Evolutionary conservation across 1,140 invertebrate species (phyloP), one percentile per base, ranked within the genome.

Genomic region (Caenorhabditis remanei): DNA sequence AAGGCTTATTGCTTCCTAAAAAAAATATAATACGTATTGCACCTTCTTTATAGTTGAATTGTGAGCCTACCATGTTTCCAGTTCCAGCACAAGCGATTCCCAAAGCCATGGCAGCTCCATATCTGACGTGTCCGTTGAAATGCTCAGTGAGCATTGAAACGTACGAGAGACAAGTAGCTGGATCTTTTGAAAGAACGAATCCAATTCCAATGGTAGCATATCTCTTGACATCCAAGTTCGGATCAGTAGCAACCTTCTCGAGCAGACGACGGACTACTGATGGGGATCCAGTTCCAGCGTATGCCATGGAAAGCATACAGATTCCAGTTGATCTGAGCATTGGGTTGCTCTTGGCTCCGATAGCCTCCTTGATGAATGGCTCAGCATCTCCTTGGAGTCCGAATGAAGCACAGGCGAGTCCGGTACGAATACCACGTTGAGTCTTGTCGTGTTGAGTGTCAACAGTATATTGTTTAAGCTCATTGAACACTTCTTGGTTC

Each of bases 401-500:
- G 93, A 98, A 99, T 96, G 98, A 98, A 0, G 96, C 96, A 75
- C 99, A 95, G 2, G 98, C 95, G 88, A 99, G 98, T 83, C 98
- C 96, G 13, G 97, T 97, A 41, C 92, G 88, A 75, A 99, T 93
- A 61, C 98, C 98, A 67, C 98, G 95, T 40, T 99, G 94, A 91
- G 99, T 99, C 93, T 99, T 99, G 92, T 99, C 98, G 93, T 99
- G 98, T 91, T 99, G 97, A 13, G 97, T 98, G 92, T 98, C 97
- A 93, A 96, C 95, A 11, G 96, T 95, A 90, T 96, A 96, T 93
- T 95, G 92, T 5, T 88, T 63, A 90, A 92, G 92, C 21, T 92
- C 92, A 46, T 88, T 89, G 24, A 67, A 85, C 14, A 75, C 84
- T 21, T 86, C 53, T 16, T 90, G 84, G 56, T 90, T 88, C 56